Conservation (phyloP, 2,113 vertebrate species). For the Hyperoodon ampullatus region DNA sequence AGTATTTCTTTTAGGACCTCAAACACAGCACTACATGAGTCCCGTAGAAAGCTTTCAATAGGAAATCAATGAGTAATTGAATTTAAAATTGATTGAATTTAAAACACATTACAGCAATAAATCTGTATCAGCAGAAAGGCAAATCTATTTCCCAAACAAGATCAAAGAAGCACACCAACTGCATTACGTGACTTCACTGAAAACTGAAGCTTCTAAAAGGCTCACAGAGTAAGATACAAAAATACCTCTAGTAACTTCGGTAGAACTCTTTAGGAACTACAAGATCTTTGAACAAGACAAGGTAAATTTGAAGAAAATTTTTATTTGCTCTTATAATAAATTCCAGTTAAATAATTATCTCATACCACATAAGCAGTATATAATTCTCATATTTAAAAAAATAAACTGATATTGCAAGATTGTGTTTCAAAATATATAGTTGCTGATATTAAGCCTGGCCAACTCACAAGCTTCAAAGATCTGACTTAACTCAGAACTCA, state of each 20-base stretch:
- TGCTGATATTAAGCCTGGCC: background rate
- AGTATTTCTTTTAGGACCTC: background rate
- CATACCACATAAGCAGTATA: background rate
- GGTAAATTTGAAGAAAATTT: background rate
- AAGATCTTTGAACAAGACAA: background rate
- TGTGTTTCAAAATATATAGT: background rate
- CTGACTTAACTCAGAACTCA: background rate
- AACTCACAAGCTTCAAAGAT: slow-evolving; percentile 7
- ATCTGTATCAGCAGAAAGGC: slow-evolving; percentile 1
- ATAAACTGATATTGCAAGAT: background rate
- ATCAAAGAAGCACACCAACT: background rate
- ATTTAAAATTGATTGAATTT: slow-evolving; percentile 23
- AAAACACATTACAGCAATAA: slow-evolving; percentile 21
- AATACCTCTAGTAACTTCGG: background rate
- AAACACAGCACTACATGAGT: background rate
- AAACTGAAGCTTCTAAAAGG: background rate
- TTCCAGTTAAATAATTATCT: background rate
- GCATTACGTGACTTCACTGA: background rate
- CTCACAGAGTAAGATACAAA: background rate
- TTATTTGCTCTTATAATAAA: background rate
- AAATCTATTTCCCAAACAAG: slow-evolving; percentile 20
- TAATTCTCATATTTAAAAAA: background rate
- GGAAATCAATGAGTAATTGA: slow-evolving; percentile 36
- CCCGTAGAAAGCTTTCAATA: slow-evolving; percentile 12
- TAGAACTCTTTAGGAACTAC: background rate